Conservation (phyloP, 2,888 invertebrate genomes). For the Ophion costatus region DNA sequence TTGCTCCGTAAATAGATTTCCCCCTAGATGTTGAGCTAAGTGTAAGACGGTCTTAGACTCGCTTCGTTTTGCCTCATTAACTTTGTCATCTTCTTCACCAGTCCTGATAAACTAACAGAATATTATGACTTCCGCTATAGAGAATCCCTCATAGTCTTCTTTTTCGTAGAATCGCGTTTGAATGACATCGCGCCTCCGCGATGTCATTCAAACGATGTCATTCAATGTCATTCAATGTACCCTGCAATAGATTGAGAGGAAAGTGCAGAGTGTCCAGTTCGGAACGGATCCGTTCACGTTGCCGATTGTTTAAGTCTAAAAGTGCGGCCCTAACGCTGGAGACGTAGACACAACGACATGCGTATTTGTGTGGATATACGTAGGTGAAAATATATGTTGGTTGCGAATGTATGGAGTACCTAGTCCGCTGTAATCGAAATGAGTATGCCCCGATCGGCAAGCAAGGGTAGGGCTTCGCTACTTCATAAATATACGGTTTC, state of each 20-base stretch:
- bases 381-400: not conserved
- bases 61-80: constrained; percentile 21
- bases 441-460: constrained; percentile 41
- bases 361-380: not conserved
- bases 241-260: not conserved
- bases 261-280: not conserved
- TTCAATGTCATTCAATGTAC: too few relatives aligned
- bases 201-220: too few relatives aligned
- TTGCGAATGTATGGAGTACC: too few relatives aligned
- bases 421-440: constrained; percentile 19
- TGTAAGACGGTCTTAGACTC: constrained; percentile 53
- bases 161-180: constrained; percentile 38
- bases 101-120: constrained; percentile 45
- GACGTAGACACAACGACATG: not conserved
- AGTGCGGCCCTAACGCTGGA: not conserved
- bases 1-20: constrained; percentile 58
- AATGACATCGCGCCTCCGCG: not conserved
- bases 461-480: constrained; percentile 74
- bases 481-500: constrained; percentile 80
- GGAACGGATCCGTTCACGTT: not conserved
- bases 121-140: constrained; percentile 47
- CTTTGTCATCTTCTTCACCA: constrained; percentile 39
- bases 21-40: constrained; percentile 53
- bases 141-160: constrained; percentile 36
- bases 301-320: not conserved